Base-by-base conservation (phyloP, 2,888 invertebrate species). In the Pollenia griseotomentosa region DNA sequence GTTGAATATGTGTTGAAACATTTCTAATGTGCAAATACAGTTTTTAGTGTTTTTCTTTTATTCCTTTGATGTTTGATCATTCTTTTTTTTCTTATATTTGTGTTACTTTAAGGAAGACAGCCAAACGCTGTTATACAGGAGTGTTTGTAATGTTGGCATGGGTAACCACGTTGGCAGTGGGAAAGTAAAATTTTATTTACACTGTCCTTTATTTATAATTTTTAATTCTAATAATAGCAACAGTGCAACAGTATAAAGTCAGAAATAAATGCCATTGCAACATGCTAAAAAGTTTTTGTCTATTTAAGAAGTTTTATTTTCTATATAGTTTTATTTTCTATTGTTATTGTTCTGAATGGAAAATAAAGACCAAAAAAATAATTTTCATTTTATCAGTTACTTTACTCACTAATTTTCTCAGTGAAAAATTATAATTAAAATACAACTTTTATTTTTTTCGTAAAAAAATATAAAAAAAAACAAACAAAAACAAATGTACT, bases 1-100 rank as follows among this genome's bases (percentile, higher is more conserved):
- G 89, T 90, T 90, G 90, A 90, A 90, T 89, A 90, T 90, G 89
- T 91, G 90, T 89, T 90, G 89, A 90, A 90, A 91, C 90, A 90
- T 90, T 91, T 91, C 89, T 89, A 53, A 77, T 75, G 83, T 71
- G 44, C 83, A 77, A 48, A 77, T 42, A 71, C 8, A 19, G 42
- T 75, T 59, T 48, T n/a, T 61, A 51, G 8, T 0, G 53, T 53
- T 57, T 33, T 70, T 63, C n/a, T 80, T 71, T 16, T 40, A 33
- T 51, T 70, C 12, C 5, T n/a, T 8, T 42, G 48, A 5, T 48
- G 44, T 65, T n/a, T 51, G 14, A 11, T 19, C 44, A 19, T 44
- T 19, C 44, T 44, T 65, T 66, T 74, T 46, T 1, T 16, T 46
- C 7, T 7, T n/a, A 14, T 14, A 44, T 23, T 57, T 78, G 14